Evolutionary conservation across 1,140 invertebrate species (phyloP), one percentile per base, ranked within the genome.

Genomic region (Dryas iulia): DNA sequence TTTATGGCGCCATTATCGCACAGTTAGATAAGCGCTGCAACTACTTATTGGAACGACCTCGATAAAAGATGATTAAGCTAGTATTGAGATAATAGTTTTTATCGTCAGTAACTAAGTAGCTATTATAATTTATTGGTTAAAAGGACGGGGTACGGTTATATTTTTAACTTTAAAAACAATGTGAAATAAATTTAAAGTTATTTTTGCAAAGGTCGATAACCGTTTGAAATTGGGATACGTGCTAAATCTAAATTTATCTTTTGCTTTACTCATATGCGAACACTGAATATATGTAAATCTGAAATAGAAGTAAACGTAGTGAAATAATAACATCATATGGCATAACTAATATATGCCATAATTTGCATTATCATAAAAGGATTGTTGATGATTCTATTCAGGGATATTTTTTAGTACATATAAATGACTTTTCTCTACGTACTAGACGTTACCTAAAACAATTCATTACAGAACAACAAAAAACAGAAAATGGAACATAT

Each of bases 191-290:
- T 84, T 84, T 78, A 73, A 70, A 59, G 67, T 66, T 71, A 71
- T 67, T 69, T 70, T 68, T 72, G 70, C 73, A 78, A 70, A 78
- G 76, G 77, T 73, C 79, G 72, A 72, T 64, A 77, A 81, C 83
- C 81, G 39, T 73, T 21, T 65, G 59, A 64, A 68, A 69, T 66
- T 69, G 64, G 67, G 62, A 65, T 66, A 61, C 52, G 58, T 33
- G 66, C 67, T 59, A 62, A 64, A 71, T 56, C 31, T 70, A 65
- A 54, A 70, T 56, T 56, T 56, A 56, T 3, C 23, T 56, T 56
- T 47, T 47, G 39, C 39, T 2, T 47, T 10, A 18, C 18, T 14
- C 18, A 47, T 18, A 47, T 47, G 18, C 21, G 18, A 21, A 47
- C 39, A 10, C 14, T 11, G 3, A 47, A 47, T 47, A 47, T 47